These are phyloP conservation scores for Montipora capitata DNA, from an alignment of 92 coral and sea anemone species.

Conservation along the genomic window DNA sequence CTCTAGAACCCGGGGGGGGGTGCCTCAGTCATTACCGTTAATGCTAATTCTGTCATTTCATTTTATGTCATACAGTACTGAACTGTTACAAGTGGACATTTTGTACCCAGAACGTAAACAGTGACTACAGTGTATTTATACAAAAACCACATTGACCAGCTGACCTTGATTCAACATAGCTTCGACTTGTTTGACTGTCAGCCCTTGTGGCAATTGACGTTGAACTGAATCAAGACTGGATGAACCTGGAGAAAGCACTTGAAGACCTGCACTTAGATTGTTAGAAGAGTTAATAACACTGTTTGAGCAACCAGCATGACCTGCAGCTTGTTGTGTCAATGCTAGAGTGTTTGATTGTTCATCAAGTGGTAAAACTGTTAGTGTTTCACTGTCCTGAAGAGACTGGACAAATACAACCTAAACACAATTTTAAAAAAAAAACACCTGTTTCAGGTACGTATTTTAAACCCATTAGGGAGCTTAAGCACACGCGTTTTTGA, in stretches of 20 bases:
- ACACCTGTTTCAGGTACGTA: too few species aligned
- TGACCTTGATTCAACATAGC: slow-evolving; percentile 83
- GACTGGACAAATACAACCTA: slow-evolving; percentile 96
- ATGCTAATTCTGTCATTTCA: too few species aligned
- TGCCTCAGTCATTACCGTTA: too few species aligned
- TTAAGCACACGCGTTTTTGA: neutral
- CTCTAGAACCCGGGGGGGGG: too few species aligned
- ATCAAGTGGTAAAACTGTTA: slow-evolving; percentile 88
- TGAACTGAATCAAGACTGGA: slow-evolving; percentile 64
- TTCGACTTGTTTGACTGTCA: slow-evolving; percentile 84
- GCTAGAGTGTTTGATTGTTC: slow-evolving; percentile 76
- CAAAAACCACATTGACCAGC: neutral
- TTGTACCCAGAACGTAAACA: too few species aligned
- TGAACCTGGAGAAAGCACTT: slow-evolving; percentile 75
- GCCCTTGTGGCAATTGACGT: slow-evolving; percentile 57
- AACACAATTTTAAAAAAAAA: neutral
- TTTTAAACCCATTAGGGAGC: too few species aligned
- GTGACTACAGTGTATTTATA: too few species aligned
- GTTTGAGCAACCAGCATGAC: slow-evolving; percentile 14
- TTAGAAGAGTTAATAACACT: slow-evolving; percentile 45
- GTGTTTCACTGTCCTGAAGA: slow-evolving; percentile 81
- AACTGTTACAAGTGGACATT: too few species aligned
- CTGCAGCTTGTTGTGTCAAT: slow-evolving; percentile 54
- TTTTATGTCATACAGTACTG: too few species aligned
- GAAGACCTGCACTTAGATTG: slow-evolving; percentile 76